Evolutionary conservation across 1,140 invertebrate genomes (phyloP).

Genomic region (Ctenoplectra terminalis): DNA sequence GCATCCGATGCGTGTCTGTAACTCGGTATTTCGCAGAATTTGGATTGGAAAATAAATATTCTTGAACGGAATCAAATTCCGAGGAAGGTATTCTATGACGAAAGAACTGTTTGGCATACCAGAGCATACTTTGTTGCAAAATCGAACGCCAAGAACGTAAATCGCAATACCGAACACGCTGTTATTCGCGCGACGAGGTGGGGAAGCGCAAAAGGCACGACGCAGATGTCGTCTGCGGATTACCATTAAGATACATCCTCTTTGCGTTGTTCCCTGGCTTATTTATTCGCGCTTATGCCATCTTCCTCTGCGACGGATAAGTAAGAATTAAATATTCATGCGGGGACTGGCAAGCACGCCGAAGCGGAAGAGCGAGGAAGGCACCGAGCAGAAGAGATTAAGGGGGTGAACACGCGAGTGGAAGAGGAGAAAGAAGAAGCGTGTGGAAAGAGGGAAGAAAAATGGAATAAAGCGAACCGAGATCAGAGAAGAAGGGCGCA

Average conservation of each 20-base stretch:
- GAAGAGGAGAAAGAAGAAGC: background rate
- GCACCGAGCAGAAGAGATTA: background rate
- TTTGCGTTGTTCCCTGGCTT: conserved; percentile 55
- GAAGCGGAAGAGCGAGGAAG: background rate
- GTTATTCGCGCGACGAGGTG: too few species aligned
- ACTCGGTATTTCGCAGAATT: too few species aligned
- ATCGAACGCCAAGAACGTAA: too few species aligned
- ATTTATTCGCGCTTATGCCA: conserved; percentile 67
- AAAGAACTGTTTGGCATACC: too few species aligned
- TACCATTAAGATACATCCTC: conserved; percentile 71
- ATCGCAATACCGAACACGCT: too few species aligned
- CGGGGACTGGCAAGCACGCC: conserved; percentile 11
- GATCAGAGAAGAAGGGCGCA: background rate
- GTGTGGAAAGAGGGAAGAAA: background rate
- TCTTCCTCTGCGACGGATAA: conserved; percentile 56
- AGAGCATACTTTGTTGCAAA: too few species aligned
- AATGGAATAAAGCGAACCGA: background rate
- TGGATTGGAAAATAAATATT: too few species aligned
- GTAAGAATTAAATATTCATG: conserved; percentile 74
- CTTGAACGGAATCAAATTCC: too few species aligned
- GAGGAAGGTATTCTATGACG: too few species aligned
- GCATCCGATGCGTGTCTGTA: too few species aligned
- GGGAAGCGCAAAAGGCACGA: conserved; percentile 6
- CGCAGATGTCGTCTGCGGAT: conserved; percentile 69
- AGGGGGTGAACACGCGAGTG: background rate